Base-by-base conservation (phyloP, 2,797 vertebrate species). In the Labeo calbasu region DNA sequence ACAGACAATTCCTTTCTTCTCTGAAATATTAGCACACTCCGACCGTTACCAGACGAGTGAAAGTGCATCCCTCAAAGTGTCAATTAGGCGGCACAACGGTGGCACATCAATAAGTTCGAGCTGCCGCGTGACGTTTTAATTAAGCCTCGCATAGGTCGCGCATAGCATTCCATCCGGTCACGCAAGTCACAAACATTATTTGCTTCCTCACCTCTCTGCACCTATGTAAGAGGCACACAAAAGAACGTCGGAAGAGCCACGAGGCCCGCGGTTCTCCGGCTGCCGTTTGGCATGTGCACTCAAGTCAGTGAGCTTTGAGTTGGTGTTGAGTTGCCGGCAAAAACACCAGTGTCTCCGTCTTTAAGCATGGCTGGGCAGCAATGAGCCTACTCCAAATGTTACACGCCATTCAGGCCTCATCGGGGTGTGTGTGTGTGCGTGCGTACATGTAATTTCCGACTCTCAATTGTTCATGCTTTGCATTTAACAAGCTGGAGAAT, bases 311-410 rank as follows among this genome's bases (percentile, higher is more conserved):
- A 84, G 79, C 86, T 82, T 82, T 85, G 57, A 70, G 78, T 15
- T 40, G 59, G 86, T 81, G 75, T 63, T 80, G 69, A 53, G 71
- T 75, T 79, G 59, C 84, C 65, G 82, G 78, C 57, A 73, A 79
- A 75, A 85, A 82, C 43, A 43, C 7, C 53, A 71, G 76, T 28
- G 63, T 51, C 55, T 53, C 57, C 32, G n/a, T 51, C 78, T 88
- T 86, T 84, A 80, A 82, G 87, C 87, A 86, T 86, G 82, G 79
- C 82, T 86, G 82, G 79, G 87, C 73, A 63, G 85, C 84, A 88
- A 88, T 82, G 84, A 88, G 87, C 84, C 87, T 69, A 53, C 43
- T 84, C 51, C 63, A 83, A 84, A 83, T 82, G 82, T 76, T 79
- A 86, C 88, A 89, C 32, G 66, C 76, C 61, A 80, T 72, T 78